These are phyloP conservation scores for Drosophila monieri DNA, from an alignment of 2,888 invertebrate genomes.

Conservation along the genomic window DNA sequence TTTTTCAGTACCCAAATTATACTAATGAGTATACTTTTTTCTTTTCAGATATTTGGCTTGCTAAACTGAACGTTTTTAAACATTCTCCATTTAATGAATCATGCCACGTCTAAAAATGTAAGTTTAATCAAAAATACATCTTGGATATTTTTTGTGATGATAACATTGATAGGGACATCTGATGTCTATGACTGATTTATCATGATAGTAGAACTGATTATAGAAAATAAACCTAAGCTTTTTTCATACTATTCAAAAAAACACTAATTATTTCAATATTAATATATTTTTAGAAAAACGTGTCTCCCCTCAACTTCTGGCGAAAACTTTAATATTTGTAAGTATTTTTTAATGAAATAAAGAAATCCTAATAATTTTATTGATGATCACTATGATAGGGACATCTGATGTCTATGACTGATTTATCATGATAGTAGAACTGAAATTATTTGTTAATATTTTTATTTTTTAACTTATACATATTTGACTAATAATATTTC, in stretches of 20 bases:
- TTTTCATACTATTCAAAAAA: no score
- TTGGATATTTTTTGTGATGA: conserved; percentile 25
- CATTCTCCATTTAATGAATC: no score
- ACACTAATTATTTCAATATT: not conserved
- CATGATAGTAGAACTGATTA: conserved; percentile 17
- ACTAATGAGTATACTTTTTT: not conserved
- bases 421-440: conserved; percentile 43
- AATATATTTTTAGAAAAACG: not conserved
- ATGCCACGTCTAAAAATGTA: no score
- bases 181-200: conserved; percentile 52
- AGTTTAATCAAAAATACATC: no score
- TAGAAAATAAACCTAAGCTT: not conserved
- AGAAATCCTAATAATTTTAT: not conserved
- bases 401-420: conserved; percentile 56
- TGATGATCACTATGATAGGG: conserved; percentile 53
- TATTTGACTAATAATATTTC: not conserved
- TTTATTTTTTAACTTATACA: not conserved
- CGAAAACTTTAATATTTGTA: no score
- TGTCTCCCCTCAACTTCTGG: not conserved
- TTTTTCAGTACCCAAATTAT: not conserved
- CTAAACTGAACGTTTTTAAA: not conserved
- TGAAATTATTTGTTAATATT: not conserved
- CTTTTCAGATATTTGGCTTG: not conserved
- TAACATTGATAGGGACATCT: conserved; percentile 53
- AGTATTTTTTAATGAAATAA: no score